Evolutionary conservation across 2,797 vertebrate genomes (phyloP).

Genomic region (Lacerta bilineata): DNA sequence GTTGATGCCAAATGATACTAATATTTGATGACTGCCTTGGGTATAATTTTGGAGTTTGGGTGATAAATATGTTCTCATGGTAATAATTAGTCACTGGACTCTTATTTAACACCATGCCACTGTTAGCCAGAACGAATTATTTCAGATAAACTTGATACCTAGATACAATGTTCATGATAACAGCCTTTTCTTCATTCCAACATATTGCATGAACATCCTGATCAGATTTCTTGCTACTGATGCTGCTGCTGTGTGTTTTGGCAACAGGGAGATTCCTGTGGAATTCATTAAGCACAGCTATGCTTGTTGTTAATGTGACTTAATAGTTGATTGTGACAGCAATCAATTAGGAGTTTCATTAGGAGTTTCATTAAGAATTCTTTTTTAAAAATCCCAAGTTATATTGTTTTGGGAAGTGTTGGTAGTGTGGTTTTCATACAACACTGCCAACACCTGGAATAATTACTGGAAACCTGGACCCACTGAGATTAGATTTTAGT

Average conservation of each 20-base stretch:
- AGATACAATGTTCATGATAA: neutral
- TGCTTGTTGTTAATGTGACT: neutral
- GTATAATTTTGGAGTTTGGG: neutral
- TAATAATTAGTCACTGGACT: neutral
- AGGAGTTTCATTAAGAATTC: neutral
- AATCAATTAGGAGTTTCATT: conserved; percentile 35
- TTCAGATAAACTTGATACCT: neutral
- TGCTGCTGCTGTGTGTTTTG: neutral
- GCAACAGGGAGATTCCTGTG: neutral
- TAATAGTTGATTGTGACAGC: neutral
- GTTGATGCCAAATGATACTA: neutral
- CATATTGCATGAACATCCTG: neutral
- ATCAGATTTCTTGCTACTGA: neutral
- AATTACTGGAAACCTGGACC: neutral
- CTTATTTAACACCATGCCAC: neutral
- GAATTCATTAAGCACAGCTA: conserved; percentile 3
- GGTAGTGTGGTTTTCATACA: neutral
- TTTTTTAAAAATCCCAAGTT: neutral
- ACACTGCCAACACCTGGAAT: conserved; percentile 16
- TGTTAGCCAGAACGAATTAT: neutral
- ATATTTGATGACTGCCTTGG: neutral
- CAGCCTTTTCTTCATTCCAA: neutral
- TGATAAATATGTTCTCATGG: neutral
- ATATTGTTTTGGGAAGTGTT: neutral
- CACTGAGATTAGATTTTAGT: neutral